Base-by-base conservation (phyloP, 2,797 vertebrate species). In the Spondyliosoma cantharus region DNA sequence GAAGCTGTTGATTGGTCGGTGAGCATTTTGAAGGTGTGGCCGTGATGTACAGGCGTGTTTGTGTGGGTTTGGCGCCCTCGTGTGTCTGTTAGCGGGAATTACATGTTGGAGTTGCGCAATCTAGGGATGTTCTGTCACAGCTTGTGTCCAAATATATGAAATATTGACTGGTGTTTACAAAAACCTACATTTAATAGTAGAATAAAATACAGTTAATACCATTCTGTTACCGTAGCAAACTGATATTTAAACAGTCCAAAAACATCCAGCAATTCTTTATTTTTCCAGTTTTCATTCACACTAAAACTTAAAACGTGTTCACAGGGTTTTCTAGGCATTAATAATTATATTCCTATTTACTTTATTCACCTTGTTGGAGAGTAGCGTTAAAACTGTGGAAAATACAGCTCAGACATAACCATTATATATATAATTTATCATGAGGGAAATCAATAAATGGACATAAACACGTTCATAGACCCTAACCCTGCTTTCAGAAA, bases 1-100 rank as follows among this genome's bases (percentile, higher is more conserved):
- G 19, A 1, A 0, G 5, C 45, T 0, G 3, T 8, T 82, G 65
- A 88, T 90, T 88, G 67, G 90, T 52, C 42, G 16, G 12, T 17
- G 5, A 27, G 2, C 0, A 1, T 27, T n/a, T 42, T 37, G n/a
- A 42, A 77, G 72, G 82, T 25, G 83, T 52, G 75, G 48, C 9
- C 20, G 22, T n/a, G 1, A 1, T n/a, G 5, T 17, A 12, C 29
- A 4, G 14, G 45, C 16, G 4, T 2, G 5, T 20, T 14, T 5
- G 4, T 12, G 0, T 24, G 3, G 0, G 8, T 70, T 61, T 81
- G 52, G 1, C 49, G 74, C 61, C 81, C 11, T 11, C 17, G 2
- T 43, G 69, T 72, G 86, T 50, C 19, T 53, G 2, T 32, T 32
- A 43, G 0, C 5, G 7, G 19, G n/a, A 19, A 46, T 25, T 13